phyloP scores from a whole-genome alignment of 2,113 vertebrate genomes.

The Neoarius graeffei region DNA sequence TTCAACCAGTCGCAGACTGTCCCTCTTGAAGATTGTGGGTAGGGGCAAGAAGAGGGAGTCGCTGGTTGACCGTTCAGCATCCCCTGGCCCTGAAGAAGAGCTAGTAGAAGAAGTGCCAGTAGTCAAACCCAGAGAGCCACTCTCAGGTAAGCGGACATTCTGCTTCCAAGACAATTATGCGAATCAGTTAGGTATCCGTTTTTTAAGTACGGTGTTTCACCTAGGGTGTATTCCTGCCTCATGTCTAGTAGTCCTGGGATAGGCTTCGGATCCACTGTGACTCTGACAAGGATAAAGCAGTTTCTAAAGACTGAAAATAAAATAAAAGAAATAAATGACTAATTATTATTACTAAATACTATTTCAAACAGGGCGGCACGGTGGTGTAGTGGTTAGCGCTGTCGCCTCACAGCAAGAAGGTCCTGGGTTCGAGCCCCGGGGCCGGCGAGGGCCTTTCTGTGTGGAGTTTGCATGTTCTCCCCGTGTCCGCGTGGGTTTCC shows the following conservation, averaged over 20 bases:
- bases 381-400: too few relatives aligned
- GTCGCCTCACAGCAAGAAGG: too few relatives aligned
- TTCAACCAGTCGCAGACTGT: conserved; percentile 67
- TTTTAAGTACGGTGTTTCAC: not conserved
- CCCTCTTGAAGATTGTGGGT: conserved; percentile 81
- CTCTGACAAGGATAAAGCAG: not conserved
- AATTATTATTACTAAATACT: not conserved
- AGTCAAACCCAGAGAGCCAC: conserved; percentile 77
- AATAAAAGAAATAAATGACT: too few relatives aligned
- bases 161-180: not conserved
- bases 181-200: not conserved
- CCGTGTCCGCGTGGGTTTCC: too few relatives aligned
- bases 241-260: not conserved
- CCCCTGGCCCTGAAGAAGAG: conserved; percentile 64
- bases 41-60: conserved; percentile 76
- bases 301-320: not conserved
- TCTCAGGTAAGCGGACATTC: conserved; percentile 76
- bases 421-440: too few relatives aligned
- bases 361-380: not conserved
- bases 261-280: not conserved
- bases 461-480: too few relatives aligned
- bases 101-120: conserved; percentile 67
- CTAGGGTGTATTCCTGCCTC: not conserved
- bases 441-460: too few relatives aligned
- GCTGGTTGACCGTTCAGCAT: conserved; percentile 66